Percentiles rank a stretch among this genome's conserved stretches.
Evolutionary conservation across 2,888 invertebrate genomes (phyloP).

Genomic region (Erebia epiphron): DNA sequence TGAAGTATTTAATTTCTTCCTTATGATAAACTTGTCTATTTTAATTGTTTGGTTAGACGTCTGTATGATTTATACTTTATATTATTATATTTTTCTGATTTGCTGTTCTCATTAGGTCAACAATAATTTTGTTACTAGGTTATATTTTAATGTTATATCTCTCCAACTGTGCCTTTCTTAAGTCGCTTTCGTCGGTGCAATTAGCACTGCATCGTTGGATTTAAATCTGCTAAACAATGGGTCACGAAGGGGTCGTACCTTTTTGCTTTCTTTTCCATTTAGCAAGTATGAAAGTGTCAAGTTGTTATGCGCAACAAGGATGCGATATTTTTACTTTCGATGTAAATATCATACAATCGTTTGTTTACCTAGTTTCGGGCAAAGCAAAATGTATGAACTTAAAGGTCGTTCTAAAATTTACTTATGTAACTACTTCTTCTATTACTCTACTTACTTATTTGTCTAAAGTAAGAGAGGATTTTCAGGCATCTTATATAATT

Average conservation of each 20-base stretch:
- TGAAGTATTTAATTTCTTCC: conserved; percentile 9
- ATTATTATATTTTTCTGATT: too few relatives aligned
- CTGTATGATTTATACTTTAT: background rate
- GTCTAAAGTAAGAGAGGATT: too few relatives aligned
- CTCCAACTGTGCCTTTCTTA: conserved; percentile 9
- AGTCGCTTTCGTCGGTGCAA: conserved; percentile 34
- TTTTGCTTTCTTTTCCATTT: conserved; percentile 40
- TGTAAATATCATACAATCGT: background rate
- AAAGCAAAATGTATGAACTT: background rate
- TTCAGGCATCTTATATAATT: background rate
- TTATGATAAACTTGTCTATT: conserved; percentile 10
- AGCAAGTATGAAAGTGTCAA: conserved; percentile 41
- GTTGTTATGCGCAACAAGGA: conserved; percentile 18
- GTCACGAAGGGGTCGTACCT: conserved; percentile 39
- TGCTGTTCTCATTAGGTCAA: too few relatives aligned
- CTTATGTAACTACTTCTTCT: too few relatives aligned
- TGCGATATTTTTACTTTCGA: conserved; percentile 1
- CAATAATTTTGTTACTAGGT: background rate
- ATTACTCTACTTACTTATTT: too few relatives aligned
- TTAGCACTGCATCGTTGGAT: conserved; percentile 37
- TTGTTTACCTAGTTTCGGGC: background rate
- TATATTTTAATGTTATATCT: background rate
- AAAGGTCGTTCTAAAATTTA: background rate
- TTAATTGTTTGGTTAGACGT: background rate
- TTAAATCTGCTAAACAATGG: conserved; percentile 35